phyloP scores from a whole-genome alignment of 2,888 invertebrate species.

The Drosophila testacea region DNA sequence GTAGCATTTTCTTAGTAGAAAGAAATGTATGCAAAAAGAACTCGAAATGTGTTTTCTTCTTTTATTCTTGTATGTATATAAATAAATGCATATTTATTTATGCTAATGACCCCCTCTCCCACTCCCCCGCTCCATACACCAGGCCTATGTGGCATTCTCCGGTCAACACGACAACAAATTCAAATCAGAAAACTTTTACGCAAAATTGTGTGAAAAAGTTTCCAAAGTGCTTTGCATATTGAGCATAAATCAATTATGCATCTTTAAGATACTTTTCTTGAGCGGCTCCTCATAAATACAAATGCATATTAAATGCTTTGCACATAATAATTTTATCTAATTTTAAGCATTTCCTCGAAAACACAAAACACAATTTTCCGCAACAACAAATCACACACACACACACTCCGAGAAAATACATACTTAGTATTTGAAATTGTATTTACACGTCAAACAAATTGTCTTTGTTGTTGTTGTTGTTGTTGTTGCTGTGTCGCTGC shows the following conservation, averaged over 20 bases:
- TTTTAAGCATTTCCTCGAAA: constrained; percentile 43
- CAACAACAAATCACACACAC: constrained; percentile 24
- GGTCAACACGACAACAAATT: constrained; percentile 48
- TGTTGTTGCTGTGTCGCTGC: background rate
- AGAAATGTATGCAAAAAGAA: constrained; percentile 13
- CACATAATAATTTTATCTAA: constrained; percentile 42
- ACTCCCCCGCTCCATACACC: too few relatives aligned
- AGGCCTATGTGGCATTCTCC: constrained; percentile 1
- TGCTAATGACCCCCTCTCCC: constrained; percentile 27
- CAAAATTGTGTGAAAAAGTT: constrained; percentile 58
- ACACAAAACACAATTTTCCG: constrained; percentile 25
- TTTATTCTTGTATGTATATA: constrained; percentile 16
- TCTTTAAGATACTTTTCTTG: constrained; percentile 54
- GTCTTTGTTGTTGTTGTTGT: constrained; percentile 13
- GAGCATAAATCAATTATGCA: constrained; percentile 76
- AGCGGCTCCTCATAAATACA: constrained; percentile 1
- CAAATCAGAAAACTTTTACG: constrained; percentile 47
- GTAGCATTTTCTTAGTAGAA: background rate
- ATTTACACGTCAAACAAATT: constrained; percentile 10
- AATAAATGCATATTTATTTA: constrained; percentile 58
- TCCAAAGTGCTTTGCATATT: constrained; percentile 48
- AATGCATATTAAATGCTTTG: constrained; percentile 19
- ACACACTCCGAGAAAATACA: constrained; percentile 5
- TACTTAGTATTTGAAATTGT: background rate
- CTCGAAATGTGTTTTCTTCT: constrained; percentile 20